Evolutionary conservation across 2,113 vertebrate genomes (phyloP), one percentile per base, ranked within the genome.

Genomic region (Chrysochloris asiatica): DNA sequence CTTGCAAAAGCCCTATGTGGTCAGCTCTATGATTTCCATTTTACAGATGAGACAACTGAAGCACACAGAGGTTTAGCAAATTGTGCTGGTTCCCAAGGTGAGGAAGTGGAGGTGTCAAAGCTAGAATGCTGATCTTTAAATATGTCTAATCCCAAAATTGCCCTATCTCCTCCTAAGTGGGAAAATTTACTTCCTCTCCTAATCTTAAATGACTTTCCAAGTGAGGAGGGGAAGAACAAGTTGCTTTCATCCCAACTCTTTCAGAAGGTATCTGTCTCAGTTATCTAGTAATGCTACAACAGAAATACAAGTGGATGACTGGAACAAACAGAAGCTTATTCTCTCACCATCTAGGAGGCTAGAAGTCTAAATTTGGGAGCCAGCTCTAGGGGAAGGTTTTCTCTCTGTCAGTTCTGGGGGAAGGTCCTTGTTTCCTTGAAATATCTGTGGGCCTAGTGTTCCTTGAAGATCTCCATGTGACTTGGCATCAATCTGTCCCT

Each of bases 161-260:
- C 14, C n/a, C 52, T 43, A 28, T n/a, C 41, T 2, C 73, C 22
- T 19, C 45, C 59, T 14, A 7, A 75, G 26, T 72, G 48, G 41
- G n/a, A 93, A n/a, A 90, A 61, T 61, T 83, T 43, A 54, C 63
- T 52, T 43, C 28, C 30, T 63, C 24, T 82, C n/a, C 56, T 71
- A 50, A 78, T 86, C 33, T 38, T 45, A 72, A 92, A 47, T 52
- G 48, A 76, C 73, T 54, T 67, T 92, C 83, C 45, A 90, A 89
- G 65, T 45, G 88, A 75, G 43, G 0, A 1, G 11, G 30, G 24
- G 5, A 3, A 65, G 33, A 52, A 43, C 41, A 48, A 48, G 36
- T 22, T 84, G 81, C 65, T 75, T 84, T 45, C 52, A 48, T 22
- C 52, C 16, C 4, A 4, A n/a, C n/a, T n/a, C n/a, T n/a, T n/a